Percentiles rank a stretch among this genome's conserved stretches.
Conservation (phyloP, 2,113 vertebrate genomes). For the Etheostoma cragini region DNA sequence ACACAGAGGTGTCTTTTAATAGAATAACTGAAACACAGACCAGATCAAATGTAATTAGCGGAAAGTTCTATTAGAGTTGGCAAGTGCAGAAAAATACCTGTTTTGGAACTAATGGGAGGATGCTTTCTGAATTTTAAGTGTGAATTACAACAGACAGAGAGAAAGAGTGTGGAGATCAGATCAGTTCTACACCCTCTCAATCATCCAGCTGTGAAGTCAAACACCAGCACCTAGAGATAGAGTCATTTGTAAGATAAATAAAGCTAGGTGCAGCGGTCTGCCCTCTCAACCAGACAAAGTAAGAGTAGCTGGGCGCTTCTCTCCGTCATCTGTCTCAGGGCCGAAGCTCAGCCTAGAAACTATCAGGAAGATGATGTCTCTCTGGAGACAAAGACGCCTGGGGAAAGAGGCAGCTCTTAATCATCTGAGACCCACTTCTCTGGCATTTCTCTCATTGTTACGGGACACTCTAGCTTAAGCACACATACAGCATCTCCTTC, state of each 20-base stretch:
- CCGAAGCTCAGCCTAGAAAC: slow-evolving; percentile 72
- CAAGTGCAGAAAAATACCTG: slow-evolving; percentile 55
- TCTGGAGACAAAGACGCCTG: slow-evolving; percentile 71
- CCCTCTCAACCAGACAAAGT: slow-evolving; percentile 71
- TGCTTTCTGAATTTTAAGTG: slow-evolving; percentile 59
- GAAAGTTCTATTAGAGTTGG: slow-evolving; percentile 47
- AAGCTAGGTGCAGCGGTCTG: slow-evolving; percentile 63
- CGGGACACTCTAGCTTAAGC: slow-evolving; percentile 31
- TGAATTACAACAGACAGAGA: slow-evolving; percentile 37
- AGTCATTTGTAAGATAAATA: slow-evolving; percentile 81
- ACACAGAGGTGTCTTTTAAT: slow-evolving; percentile 63
- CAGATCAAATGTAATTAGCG: slow-evolving; percentile 68
- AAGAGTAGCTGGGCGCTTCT: slow-evolving; percentile 59
- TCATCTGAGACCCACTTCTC: slow-evolving; percentile 81
- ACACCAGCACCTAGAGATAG: slow-evolving; percentile 60
- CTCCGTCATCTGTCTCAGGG: slow-evolving; percentile 73
- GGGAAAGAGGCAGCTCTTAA: slow-evolving; percentile 79
- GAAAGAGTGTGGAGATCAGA: slow-evolving; percentile 50
- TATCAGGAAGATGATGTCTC: slow-evolving; percentile 82
- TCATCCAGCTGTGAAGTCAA: slow-evolving; percentile 76
- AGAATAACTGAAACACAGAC: slow-evolving; percentile 54
- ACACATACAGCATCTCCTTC: slow-evolving; percentile 33
- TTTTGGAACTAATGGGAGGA: slow-evolving; percentile 64
- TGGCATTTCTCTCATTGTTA: slow-evolving; percentile 65
- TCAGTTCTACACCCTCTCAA: slow-evolving; percentile 60